These are phyloP conservation scores for Notamacropus eugenii DNA, from an alignment of 2,797 vertebrate species.

Conservation along the genomic window DNA sequence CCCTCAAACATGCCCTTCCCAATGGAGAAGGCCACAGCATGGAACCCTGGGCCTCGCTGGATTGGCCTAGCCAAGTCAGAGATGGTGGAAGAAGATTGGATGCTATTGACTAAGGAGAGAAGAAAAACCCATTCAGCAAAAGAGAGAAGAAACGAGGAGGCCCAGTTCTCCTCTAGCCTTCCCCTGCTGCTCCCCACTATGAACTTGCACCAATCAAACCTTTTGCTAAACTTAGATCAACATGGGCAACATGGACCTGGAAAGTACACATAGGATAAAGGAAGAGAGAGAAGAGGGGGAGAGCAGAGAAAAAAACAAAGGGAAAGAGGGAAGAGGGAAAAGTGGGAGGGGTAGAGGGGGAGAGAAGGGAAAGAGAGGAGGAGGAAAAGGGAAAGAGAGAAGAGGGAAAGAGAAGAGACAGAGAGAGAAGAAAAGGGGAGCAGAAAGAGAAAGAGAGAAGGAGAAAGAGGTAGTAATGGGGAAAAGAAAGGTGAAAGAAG, in stretches of 20 bases:
- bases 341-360: no score
- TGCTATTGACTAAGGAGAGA: slow-evolving; percentile 16
- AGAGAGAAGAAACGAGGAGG: slow-evolving; percentile 7
- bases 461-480: no score
- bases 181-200: slow-evolving; percentile 19
- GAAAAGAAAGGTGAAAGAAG: not conserved
- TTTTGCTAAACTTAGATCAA: slow-evolving; percentile 17
- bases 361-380: not conserved
- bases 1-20: not conserved
- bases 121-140: not conserved
- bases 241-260: slow-evolving; percentile 39
- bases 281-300: not conserved
- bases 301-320: not conserved
- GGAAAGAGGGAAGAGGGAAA: not conserved
- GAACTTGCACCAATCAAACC: slow-evolving; percentile 40
- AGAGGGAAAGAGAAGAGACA: no score
- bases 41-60: not conserved
- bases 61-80: slow-evolving; percentile 11
- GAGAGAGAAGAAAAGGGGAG: not conserved
- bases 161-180: not conserved
- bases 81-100: not conserved
- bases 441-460: not conserved
- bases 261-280: not conserved
- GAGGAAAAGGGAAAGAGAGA: not conserved
- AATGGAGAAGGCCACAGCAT: not conserved